Evolutionary conservation across 2,113 vertebrate species (phyloP).

Genomic region (Tetrax tetrax): DNA sequence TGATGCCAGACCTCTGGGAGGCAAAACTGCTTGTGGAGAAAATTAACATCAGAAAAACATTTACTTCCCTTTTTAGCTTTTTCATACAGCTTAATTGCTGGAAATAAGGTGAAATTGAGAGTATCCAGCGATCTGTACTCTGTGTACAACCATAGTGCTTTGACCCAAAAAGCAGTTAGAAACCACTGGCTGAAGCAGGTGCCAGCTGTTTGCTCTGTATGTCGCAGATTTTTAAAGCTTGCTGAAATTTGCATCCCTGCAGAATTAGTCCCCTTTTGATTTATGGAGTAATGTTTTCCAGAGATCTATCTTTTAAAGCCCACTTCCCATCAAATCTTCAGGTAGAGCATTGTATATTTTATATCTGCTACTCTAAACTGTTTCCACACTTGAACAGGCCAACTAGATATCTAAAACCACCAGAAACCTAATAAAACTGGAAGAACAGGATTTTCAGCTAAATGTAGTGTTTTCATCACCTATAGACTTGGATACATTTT

Average conservation of each 20-base stretch:
- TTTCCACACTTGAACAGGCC: neutral
- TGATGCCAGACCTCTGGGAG: neutral
- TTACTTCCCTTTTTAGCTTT: neutral
- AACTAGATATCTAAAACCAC: neutral
- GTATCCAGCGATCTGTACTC: neutral
- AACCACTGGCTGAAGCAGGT: neutral
- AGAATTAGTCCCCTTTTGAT: neutral
- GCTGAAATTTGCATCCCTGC: neutral
- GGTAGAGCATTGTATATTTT: neutral
- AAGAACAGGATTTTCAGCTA: neutral
- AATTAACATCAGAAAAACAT: neutral
- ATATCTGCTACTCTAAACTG: neutral
- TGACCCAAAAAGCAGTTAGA: neutral
- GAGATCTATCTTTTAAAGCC: neutral
- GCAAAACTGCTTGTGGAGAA: neutral
- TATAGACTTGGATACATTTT: neutral
- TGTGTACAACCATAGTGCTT: neutral
- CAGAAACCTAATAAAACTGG: neutral
- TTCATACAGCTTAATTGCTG: neutral
- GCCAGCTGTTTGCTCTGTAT: neutral
- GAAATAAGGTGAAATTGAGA: neutral
- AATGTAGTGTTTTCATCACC: neutral
- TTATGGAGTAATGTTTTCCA: neutral
- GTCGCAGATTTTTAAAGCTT: neutral
- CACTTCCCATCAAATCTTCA: neutral